These are phyloP conservation scores for Gallinago solitaria DNA, from an alignment of 2,797 vertebrate genomes.

Conservation along the genomic window DNA sequence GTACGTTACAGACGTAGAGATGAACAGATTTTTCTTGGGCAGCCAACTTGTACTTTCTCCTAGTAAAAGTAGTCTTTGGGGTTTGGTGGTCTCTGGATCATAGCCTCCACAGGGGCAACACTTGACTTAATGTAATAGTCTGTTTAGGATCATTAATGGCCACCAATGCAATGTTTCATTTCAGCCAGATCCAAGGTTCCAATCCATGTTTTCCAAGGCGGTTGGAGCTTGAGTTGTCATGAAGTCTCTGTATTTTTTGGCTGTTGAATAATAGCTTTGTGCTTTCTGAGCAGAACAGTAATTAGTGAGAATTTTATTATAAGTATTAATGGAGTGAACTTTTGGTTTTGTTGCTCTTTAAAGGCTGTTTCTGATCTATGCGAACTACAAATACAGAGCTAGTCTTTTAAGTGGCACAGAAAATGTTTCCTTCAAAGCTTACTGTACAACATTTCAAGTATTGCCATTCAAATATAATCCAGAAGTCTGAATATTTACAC, in stretches of 20 bases:
- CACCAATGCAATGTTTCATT: neutral
- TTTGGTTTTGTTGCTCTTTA: neutral
- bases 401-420: neutral
- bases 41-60: neutral
- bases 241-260: neutral
- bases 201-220: neutral
- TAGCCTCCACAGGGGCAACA: neutral
- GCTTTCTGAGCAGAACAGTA: neutral
- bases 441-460: neutral
- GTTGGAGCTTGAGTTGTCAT: neutral
- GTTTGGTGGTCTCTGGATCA: neutral
- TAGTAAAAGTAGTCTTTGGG: neutral
- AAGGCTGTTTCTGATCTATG: neutral
- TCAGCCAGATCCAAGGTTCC: neutral
- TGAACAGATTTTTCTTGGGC: neutral
- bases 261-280: neutral
- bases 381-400: neutral
- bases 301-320: slow-evolving; percentile 20
- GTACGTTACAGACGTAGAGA: neutral
- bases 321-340: neutral
- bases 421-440: neutral
- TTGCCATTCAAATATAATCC: neutral
- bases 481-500: neutral
- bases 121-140: neutral
- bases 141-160: neutral